Percentiles rank a stretch among this genome's conserved stretches.
Conservation (phyloP, 2,113 vertebrate genomes). For the Aleadryas rufinucha region DNA sequence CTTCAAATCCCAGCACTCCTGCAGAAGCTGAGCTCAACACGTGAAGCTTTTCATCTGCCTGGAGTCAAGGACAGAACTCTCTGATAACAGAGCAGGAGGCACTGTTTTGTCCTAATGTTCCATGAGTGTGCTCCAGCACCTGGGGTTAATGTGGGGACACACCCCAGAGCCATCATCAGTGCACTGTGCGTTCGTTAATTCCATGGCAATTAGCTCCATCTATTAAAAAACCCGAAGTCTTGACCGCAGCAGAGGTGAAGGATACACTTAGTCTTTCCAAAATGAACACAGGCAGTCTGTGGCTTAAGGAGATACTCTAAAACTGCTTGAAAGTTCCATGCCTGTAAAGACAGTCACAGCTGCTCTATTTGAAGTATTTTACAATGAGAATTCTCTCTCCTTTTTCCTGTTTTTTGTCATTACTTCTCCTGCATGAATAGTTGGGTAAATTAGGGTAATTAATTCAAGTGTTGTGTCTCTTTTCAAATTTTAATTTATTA, state of each 20-base stretch:
- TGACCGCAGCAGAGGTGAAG: not conserved
- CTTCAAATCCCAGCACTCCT: not conserved
- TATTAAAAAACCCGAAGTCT: not conserved
- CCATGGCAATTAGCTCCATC: not conserved
- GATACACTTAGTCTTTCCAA: not conserved
- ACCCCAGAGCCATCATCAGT: not conserved
- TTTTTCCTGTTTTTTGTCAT: not conserved
- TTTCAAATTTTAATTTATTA: not conserved
- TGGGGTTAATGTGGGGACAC: not conserved
- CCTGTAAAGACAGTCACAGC: not conserved
- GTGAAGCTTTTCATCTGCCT: not conserved
- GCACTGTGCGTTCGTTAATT: not conserved
- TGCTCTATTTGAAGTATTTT: not conserved
- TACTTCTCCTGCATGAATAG: not conserved
- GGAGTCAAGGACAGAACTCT: slow-evolving; percentile 1
- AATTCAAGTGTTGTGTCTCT: not conserved
- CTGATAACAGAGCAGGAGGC: not conserved
- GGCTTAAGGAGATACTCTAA: not conserved
- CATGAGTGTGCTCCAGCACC: not conserved
- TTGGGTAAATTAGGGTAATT: not conserved
- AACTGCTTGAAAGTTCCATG: not conserved
- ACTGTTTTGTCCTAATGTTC: not conserved
- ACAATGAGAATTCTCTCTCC: not conserved
- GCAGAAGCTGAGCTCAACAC: not conserved
- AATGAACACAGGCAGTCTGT: not conserved